phyloP scores from a whole-genome alignment of 2,888 invertebrate genomes.

The Laspeyria flexula region DNA sequence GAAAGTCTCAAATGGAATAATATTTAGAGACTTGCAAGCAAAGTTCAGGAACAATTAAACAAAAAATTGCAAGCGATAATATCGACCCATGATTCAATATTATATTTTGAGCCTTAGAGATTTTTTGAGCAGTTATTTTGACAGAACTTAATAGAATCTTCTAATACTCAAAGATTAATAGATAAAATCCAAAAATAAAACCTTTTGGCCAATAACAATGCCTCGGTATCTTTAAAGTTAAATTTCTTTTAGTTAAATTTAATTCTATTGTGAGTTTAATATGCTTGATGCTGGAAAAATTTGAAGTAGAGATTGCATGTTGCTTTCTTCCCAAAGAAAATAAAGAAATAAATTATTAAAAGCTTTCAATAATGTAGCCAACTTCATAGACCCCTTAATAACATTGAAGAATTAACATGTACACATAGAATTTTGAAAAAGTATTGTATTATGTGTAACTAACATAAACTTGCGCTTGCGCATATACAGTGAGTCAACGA shows the following conservation, averaged over 20 bases:
- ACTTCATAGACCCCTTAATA: background rate
- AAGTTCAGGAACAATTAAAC: no score
- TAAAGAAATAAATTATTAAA: background rate
- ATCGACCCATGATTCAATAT: no score
- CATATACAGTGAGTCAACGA: constrained; percentile 62
- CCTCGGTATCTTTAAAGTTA: no score
- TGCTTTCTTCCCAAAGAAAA: constrained; percentile 4
- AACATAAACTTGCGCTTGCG: constrained; percentile 1
- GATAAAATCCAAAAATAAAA: no score
- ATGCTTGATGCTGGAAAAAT: no score
- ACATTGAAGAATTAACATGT: background rate
- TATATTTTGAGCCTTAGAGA: no score
- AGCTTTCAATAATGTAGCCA: background rate
- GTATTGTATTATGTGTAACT: background rate
- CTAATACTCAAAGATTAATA: no score
- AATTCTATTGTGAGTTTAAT: no score
- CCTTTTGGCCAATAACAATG: background rate
- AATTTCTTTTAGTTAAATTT: no score
- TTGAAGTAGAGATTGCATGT: constrained; percentile 27
- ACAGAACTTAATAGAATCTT: background rate
- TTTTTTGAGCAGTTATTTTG: background rate
- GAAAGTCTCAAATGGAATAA: no score
- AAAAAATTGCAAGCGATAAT: no score
- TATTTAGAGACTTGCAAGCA: no score
- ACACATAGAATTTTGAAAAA: background rate